A percentile compares a stretch with the other conserved stretches of the same genome.
Conservation (phyloP, 2,888 invertebrate species). For the Neocrepidodera transversa region DNA sequence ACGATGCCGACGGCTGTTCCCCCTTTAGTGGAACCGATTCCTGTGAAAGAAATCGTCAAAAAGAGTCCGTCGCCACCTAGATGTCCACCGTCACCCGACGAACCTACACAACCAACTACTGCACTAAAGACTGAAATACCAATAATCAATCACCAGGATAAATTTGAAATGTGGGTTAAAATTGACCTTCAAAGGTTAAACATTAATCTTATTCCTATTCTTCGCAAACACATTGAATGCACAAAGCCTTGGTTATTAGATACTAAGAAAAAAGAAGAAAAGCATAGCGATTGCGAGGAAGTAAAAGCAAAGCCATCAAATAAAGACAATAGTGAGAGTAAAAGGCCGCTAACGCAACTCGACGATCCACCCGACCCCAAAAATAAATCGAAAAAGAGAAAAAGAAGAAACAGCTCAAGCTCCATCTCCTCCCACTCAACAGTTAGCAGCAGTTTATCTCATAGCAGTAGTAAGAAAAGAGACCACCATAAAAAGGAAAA, state of each 20-base stretch:
- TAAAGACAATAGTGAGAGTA: slow-evolving; percentile 38
- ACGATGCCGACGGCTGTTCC: slow-evolving; percentile 48
- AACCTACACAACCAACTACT: slow-evolving; percentile 39
- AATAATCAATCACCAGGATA: slow-evolving; percentile 38
- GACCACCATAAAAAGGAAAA: slow-evolving; percentile 25
- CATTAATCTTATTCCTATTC: slow-evolving; percentile 50
- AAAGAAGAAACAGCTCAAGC: slow-evolving; percentile 57
- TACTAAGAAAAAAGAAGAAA: slow-evolving; percentile 28
- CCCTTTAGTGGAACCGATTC: slow-evolving; percentile 51
- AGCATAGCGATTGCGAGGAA: slow-evolving; percentile 23
- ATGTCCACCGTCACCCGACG: slow-evolving; percentile 33
- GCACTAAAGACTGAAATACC: slow-evolving; percentile 59
- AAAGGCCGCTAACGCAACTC: slow-evolving; percentile 36
- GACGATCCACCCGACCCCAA: slow-evolving; percentile 32
- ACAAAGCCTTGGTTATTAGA: slow-evolving; percentile 39
- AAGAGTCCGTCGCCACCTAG: slow-evolving; percentile 26
- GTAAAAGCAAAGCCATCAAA: slow-evolving; percentile 28
- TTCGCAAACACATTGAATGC: slow-evolving; percentile 43
- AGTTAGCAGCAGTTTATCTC: slow-evolving; percentile 53
- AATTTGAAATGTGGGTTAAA: slow-evolving; percentile 40
- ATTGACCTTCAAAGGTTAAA: slow-evolving; percentile 59
- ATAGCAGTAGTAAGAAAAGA: slow-evolving; percentile 51
- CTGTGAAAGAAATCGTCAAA: slow-evolving; percentile 45
- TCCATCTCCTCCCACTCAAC: slow-evolving; percentile 59
- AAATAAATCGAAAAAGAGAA: slow-evolving; percentile 55